Base-by-base conservation (phyloP, 1,140 invertebrate genomes). In the Aphelenchoides avenae region DNA sequence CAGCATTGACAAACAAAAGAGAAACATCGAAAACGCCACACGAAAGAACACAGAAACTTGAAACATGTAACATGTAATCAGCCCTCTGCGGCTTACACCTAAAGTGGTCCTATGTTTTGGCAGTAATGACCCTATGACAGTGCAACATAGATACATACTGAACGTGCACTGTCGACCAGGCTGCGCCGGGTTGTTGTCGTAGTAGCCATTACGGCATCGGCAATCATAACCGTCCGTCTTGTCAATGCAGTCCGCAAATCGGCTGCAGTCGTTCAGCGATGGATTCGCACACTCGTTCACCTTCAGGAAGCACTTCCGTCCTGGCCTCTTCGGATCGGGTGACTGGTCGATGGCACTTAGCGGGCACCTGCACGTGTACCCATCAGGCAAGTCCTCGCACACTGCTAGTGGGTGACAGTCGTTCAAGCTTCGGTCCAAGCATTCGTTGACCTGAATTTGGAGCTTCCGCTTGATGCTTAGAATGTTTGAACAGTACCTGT, bases 201-300 rank as follows among this genome's bases (percentile, higher is more conserved):
- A 37, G 49, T 64, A 65, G n/a, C 64, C 63, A 13, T 34, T 9
- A 18, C 63, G 57, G 22, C 63, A 65, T 13, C 20, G 31, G 29
- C 62, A 64, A 13, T 44, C 48, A 39, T 68, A 64, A n/a, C 61
- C 66, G 22, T 73, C 60, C 43, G 59, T 48, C 34, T 67, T 51
- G 49, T 75, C 73, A 33, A 75, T 48, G 39, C 73, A 75, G 44
- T 75, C 69, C 47, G 75, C 73, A 44, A 75, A 75, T 36, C 70
- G 52, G 33, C 52, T 59, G 34, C 73, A 75, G 33, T 64, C 76
- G 36, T 77, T 75, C 20, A 77, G 34, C 3, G 60, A 56, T 27
- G 73, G 75, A 56, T 73, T 71, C 26, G 62, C 42, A 53, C 73
- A 75, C 43, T 75, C 75, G 52, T 75, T 68, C 30, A 77, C 55